Evolutionary conservation across 2,797 vertebrate genomes (phyloP).

Genomic region (Glossophaga mutica): DNA sequence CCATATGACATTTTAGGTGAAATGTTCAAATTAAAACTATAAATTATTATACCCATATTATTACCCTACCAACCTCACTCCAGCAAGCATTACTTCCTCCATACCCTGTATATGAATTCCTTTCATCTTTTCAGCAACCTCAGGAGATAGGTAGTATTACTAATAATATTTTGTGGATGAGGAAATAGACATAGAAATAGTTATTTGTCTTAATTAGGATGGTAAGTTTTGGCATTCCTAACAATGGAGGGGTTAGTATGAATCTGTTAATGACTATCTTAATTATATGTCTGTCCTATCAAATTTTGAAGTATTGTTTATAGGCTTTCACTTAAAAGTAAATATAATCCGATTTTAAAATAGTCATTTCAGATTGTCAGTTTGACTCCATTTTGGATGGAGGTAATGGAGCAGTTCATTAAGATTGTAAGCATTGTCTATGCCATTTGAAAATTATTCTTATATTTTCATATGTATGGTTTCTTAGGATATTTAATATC

Average conservation of each 20-base stretch:
- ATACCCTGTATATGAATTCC: not conserved
- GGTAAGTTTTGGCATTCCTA: not conserved
- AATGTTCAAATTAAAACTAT: no score
- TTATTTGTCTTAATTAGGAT: not conserved
- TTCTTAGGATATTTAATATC: constrained; percentile 32
- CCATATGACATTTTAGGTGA: no score
- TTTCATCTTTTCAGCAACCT: not conserved
- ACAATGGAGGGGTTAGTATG: not conserved
- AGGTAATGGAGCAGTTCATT: not conserved
- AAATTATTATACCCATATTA: no score
- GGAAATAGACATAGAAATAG: not conserved
- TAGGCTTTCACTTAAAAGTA: constrained; percentile 32
- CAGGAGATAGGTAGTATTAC: not conserved
- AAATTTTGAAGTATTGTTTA: constrained; percentile 49
- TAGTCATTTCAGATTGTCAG: not conserved
- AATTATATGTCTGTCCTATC: not conserved
- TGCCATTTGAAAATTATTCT: not conserved
- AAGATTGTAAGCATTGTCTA: not conserved
- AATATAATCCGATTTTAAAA: constrained; percentile 25
- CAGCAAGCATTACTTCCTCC: no score
- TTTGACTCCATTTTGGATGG: not conserved
- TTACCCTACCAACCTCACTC: no score
- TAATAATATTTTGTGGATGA: not conserved
- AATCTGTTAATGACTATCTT: not conserved
- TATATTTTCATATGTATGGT: constrained; percentile 10